Evolutionary conservation across 2,797 vertebrate species (phyloP), one percentile per base, ranked within the genome.

Genomic region (Triplophysa bombifrons): DNA sequence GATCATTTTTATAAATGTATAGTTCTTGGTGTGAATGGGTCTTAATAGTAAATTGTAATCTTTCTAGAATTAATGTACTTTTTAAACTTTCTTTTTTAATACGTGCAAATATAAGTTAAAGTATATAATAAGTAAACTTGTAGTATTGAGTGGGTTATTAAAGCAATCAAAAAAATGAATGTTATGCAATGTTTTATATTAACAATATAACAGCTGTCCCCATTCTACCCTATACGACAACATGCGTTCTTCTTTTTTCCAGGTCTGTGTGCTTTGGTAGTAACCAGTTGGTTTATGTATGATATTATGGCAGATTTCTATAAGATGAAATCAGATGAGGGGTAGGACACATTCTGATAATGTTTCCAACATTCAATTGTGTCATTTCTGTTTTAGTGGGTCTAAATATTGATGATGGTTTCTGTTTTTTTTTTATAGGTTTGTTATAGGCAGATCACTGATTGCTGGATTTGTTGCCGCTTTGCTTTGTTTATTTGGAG

Each of bases 401-500:
- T 55, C 20, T 41, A 19, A 67, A 25, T 84, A 44, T 1, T 55
- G n/a, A 20, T 10, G 3, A 10, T 20, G 14, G 1, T 51, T 44
- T 70, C 8, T 30, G 41, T 46, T 12, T 74, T n/a, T 12, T 74
- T n/a, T 66, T 71, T 61, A 2, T 85, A 98, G 97, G 78, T 94
- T 87, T 82, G 96, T 96, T 85, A 96, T 97, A 76, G 97, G 97
- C 25, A 93, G 89, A 0, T 96, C 97, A 10, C 93, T 97, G 68
- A 96, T 96, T 67, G 90, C 95, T 27, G 97, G 96, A 78, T 96
- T 95, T 95, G 92, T 90, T 3, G 95, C 94, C 2, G 91, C 95
- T 80, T 84, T 96, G 76, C 90, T 97, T 85, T 93, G 89, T 30
- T 80, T 95, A 8, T 81, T 94, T 2, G 97, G 97, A 0, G 96